phyloP scores from a whole-genome alignment of 2,113 vertebrate genomes.

The Brachypodius melanocephalos region DNA sequence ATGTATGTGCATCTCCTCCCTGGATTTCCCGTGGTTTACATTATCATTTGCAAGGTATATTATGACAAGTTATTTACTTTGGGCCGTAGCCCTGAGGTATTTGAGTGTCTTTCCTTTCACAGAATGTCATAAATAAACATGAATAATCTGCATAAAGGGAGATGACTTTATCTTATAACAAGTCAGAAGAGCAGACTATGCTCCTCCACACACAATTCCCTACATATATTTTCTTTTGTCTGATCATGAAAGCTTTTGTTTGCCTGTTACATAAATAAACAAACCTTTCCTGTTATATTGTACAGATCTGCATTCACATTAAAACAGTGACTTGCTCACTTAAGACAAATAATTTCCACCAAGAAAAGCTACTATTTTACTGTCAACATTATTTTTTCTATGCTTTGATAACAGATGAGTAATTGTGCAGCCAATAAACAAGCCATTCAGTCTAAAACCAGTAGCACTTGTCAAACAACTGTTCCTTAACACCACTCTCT shows the following conservation, averaged over 20 bases:
- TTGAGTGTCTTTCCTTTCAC: constrained; percentile 20
- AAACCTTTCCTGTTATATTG: not conserved
- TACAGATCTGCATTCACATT: not conserved
- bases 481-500: not conserved
- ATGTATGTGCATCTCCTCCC: constrained; percentile 50
- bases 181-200: not conserved
- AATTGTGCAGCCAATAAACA: constrained; percentile 1
- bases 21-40: constrained; percentile 42
- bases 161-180: constrained; percentile 38
- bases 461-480: constrained; percentile 53
- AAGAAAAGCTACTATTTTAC: not conserved
- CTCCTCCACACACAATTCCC: not conserved
- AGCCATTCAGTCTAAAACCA: constrained; percentile 29
- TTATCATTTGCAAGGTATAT: constrained; percentile 68
- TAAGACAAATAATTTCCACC: not conserved
- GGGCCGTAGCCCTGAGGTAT: constrained; percentile 4
- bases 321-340: not conserved
- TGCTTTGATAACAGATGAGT: not conserved
- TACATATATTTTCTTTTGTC: not conserved
- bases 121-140: constrained; percentile 54
- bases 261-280: not conserved
- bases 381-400: not conserved
- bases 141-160: constrained; percentile 60
- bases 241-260: not conserved
- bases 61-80: constrained; percentile 66